Evolutionary conservation across 2,113 vertebrate species (phyloP), one percentile per base, ranked within the genome.

Genomic region (Equus quagga): DNA sequence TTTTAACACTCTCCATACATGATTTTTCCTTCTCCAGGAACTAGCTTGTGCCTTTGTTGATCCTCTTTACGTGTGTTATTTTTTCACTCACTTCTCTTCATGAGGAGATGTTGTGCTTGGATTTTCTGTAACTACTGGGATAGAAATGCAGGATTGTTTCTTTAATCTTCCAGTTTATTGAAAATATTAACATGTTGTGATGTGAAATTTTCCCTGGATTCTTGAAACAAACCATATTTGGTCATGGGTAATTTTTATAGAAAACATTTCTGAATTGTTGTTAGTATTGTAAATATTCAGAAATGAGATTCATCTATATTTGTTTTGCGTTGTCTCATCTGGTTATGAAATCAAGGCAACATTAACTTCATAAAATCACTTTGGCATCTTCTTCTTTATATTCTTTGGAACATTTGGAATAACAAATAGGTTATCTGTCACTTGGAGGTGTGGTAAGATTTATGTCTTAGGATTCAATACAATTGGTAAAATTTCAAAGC

Each of bases 241-340:
- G 12, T 60, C 9, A 54, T 79, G 33, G 62, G 3, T 46, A 46
- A 26, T 49, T 89, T 95, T 64, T 62, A 33, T 1, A 46, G 60
- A 79, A 93, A 96, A 83, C 0, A 62, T n/a, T 91, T 87, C 31
- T 90, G 44, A 83, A 31, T 64, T 60, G 8, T 79, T 73, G 13
- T 79, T 91, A 26, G 23, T 44, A 69, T 58, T 80, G 0, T 28
- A 84, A 86, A 31, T 2, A 72, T 69, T 83, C 64, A 73, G 49
- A 79, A 87, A 60, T 81, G 2, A 88, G 23, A 58, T 62, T 85
- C 9, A 78, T 36, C 13, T 76, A n/a, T 83, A 26, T 89, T 76
- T 92, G 15, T 89, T 92, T 90, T 76, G 3, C 23, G 44, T 60
- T 92, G 23, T 62, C 28, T 81, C 31, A 78, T 65, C 96, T 91